Evolutionary conservation across 2,113 vertebrate species (phyloP), one percentile per base, ranked within the genome.

Genomic region (Stegostoma tigrinum): DNA sequence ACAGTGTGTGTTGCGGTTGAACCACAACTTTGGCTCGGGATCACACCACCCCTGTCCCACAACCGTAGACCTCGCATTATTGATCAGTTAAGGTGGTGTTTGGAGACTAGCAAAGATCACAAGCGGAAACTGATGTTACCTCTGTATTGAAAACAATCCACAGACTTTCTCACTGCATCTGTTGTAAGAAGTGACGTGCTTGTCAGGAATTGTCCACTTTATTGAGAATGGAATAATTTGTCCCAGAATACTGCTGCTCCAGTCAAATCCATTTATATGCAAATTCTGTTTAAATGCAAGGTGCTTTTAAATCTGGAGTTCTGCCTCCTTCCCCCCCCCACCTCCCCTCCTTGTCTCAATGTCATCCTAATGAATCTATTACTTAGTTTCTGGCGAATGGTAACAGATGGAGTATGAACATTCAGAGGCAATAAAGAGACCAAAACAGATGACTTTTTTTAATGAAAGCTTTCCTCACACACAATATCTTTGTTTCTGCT

Each of bases 261-360:
- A 93, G 61, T 93, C 89, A 93, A 93, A 93, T 66, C 89, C 61
- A 93, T 93, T 93, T 93, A 93, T 93, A 93, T 93, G 89, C 34
- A 93, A 93, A 93, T 93, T 93, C 55, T 5, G 19, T 93, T 93
- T 93, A 93, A 93, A 93, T 93, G 61, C 61, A 15, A 67, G 89
- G 7, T 66, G 64, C 89, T 93, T 93, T 24, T 66, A 64, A 93
- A 93, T 66, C 89, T 66, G 67, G 89, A 93, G 38, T 66, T 38
- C 21, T 93, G 21, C 55, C 61, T 61, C 87, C 87, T n/a, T 64
- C 5, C 87, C 55, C 38, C 38, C 68, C 68, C 21, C 80, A 3
- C 27, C 27, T n/a, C 75, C 30, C 85, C 42, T 52, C 34, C 89
- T 66, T 93, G 89, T 93, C n/a, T 93, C 89, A 66, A 93, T 67